Evolutionary conservation across 1,140 invertebrate species (phyloP), one percentile per base, ranked within the genome.

Genomic region (Lucilia cuprina): DNA sequence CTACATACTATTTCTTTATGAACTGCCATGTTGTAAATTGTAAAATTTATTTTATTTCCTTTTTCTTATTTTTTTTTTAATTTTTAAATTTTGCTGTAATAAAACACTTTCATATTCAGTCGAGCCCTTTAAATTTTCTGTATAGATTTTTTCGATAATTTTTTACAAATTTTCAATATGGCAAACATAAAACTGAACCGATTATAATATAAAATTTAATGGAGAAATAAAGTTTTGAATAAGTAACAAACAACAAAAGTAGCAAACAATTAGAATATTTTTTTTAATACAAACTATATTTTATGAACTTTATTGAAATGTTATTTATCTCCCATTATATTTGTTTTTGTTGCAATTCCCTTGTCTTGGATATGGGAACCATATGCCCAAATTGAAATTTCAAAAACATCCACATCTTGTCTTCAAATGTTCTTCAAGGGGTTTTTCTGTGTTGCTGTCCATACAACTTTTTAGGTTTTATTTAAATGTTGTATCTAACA

Each of bases 11-110:
- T 21, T 70, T 70, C 50, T 9, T 19, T 70, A 70, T 70, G 5
- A 70, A 70, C n/a, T 70, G 19, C 65, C n/a, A 70, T 70, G 19
- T 70, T 70, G 19, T 70, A 70, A 70, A 60, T 60, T n/a, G 55
- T 60, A 60, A 60, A 60, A n/a, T 60, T 60, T 60, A 7, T 60
- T 60, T 60, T 3, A n/a, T 60, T 60, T 60, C 13, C 13, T 60
- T 60, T 14, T 41, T 41, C 10, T 41, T 60, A 14, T 70, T 0
- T 25, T 25, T 70, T 21, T 70, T 21, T 19, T 70, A 21, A 3
- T 65, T 65, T 65, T 70, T 70, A 8, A 8, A n/a, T 30, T 30
- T 70, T 21, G 41, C 41, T 12, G 10, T n/a, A n/a, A 70, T 70
- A 21, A 30, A 70, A 70, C 65, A 70, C 19, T 25, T 70, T 70